These are phyloP conservation scores for Bubo scandiacus DNA, from an alignment of 2,113 vertebrate genomes.

Conservation along the genomic window DNA sequence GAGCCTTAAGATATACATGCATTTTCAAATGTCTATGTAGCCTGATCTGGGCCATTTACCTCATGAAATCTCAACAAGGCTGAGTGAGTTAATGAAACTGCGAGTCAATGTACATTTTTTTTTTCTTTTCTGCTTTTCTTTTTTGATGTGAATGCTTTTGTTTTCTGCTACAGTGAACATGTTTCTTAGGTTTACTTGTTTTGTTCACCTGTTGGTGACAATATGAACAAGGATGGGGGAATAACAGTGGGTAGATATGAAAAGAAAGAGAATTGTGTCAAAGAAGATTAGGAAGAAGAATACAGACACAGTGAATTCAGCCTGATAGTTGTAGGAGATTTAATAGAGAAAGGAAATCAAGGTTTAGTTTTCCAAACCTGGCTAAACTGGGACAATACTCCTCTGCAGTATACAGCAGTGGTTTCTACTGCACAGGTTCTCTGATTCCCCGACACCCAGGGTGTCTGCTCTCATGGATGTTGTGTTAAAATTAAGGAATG, in stretches of 20 bases:
- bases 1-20: slow-evolving; percentile 27
- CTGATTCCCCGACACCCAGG: accelerated
- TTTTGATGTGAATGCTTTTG: neutral
- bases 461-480: neutral
- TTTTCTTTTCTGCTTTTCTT: neutral
- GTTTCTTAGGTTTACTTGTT: slow-evolving; percentile 24
- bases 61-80: neutral
- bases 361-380: neutral
- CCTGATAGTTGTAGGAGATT: slow-evolving; percentile 14
- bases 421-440: neutral
- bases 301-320: neutral
- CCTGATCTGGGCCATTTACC: slow-evolving; percentile 42
- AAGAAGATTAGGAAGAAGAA: neutral
- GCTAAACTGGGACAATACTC: neutral
- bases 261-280: slow-evolving; percentile 18
- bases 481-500: neutral
- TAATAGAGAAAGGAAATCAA: slow-evolving; percentile 16
- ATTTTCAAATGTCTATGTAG: slow-evolving; percentile 46
- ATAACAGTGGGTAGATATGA: neutral
- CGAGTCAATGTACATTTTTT: neutral
- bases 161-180: slow-evolving; percentile 33
- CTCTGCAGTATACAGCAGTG: neutral
- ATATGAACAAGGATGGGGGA: neutral
- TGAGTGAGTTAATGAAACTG: slow-evolving; percentile 15
- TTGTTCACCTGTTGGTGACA: slow-evolving; percentile 26